These are phyloP conservation scores for Gila robusta DNA, from an alignment of 2,797 vertebrate species.

Conservation along the genomic window DNA sequence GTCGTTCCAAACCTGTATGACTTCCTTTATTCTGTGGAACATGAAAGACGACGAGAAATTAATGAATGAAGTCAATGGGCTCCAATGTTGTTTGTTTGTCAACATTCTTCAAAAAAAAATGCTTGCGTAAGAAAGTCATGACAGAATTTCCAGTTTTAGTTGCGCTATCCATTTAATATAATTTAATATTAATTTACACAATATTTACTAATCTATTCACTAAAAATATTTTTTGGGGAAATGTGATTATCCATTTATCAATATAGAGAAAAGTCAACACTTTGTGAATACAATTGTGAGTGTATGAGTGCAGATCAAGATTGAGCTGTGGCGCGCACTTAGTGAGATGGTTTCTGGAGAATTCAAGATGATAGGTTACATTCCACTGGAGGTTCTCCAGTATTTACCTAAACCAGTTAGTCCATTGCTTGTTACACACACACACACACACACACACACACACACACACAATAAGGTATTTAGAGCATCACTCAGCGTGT, in stretches of 20 bases:
- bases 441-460: not conserved
- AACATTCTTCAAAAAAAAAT: not conserved
- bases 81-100: too few species aligned
- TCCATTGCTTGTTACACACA: slow-evolving; percentile 12
- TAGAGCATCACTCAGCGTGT: slow-evolving; percentile 57
- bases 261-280: not conserved
- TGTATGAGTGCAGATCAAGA: not conserved
- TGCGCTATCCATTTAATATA: not conserved
- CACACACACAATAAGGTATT: slow-evolving; percentile 45
- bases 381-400: slow-evolving; percentile 41
- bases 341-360: slow-evolving; percentile 31
- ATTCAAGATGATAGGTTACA: slow-evolving; percentile 44
- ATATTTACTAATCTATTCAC: not conserved
- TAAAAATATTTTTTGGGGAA: not conserved
- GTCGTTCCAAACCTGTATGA: not conserved
- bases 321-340: not conserved
- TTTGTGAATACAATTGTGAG: not conserved
- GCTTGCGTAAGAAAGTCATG: not conserved
- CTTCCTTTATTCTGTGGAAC: not conserved
- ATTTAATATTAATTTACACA: not conserved
- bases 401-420: slow-evolving; percentile 42
- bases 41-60: not conserved
- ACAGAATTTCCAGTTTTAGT: not conserved
- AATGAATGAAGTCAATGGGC: too few species aligned
- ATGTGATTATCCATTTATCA: not conserved